A percentile compares a stretch with the other conserved stretches of the same genome.
Evolutionary conservation across 1,140 invertebrate species (phyloP).

Genomic region (Holotrichia oblita): DNA sequence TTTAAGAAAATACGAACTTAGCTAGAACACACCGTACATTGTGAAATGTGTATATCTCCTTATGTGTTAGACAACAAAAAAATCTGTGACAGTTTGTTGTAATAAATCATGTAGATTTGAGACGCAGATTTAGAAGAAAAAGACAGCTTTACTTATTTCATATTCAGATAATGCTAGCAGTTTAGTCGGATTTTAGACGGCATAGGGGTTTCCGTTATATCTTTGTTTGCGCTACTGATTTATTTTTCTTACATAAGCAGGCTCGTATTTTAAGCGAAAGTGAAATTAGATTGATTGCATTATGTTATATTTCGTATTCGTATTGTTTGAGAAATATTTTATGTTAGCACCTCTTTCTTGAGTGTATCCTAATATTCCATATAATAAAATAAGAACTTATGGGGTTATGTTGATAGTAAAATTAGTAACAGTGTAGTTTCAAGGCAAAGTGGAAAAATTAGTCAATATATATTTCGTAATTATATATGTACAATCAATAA

Average conservation of each 20-base stretch:
- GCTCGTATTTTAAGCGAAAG: not conserved
- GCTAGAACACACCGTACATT: too few species aligned
- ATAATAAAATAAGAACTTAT: too few species aligned
- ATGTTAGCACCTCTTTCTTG: too few species aligned
- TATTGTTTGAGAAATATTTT: too few species aligned
- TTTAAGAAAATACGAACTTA: too few species aligned
- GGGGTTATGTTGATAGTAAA: too few species aligned
- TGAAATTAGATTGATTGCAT: not conserved
- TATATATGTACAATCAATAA: too few species aligned
- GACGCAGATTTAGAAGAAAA: conserved; percentile 2
- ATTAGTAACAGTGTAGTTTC: too few species aligned
- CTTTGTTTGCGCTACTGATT: not conserved
- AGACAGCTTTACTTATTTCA: conserved; percentile 16
- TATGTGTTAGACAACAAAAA: conserved; percentile 4
- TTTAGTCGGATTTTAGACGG: conserved; percentile 9
- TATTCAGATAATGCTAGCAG: conserved; percentile 25
- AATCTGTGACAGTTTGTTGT: conserved; percentile 1
- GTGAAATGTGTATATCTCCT: not conserved
- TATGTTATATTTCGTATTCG: too few species aligned
- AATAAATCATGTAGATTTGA: conserved; percentile 30
- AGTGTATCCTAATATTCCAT: too few species aligned
- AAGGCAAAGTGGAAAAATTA: too few species aligned
- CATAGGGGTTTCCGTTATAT: not conserved
- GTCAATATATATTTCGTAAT: too few species aligned
- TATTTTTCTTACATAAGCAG: not conserved